Evolutionary conservation across 2,888 invertebrate species (phyloP), one percentile per base, ranked within the genome.

Genomic region (Mechanitis mazaeus): DNA sequence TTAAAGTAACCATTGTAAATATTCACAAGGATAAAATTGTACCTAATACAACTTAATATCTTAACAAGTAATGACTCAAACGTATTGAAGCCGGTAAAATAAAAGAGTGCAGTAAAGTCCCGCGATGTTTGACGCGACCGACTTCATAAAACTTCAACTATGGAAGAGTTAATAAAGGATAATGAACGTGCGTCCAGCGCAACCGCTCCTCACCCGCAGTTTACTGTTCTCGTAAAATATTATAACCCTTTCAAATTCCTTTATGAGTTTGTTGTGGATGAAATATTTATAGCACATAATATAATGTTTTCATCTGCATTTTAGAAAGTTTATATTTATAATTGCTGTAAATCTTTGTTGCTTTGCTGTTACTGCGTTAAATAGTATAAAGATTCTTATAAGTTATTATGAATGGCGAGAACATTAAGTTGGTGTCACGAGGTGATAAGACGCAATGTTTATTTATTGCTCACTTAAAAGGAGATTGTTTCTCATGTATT

Each of bases 401-500:
- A 58, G 58, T 54, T 63, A 63, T 63, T 56, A 46, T 61, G 54
- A 62, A 56, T 45, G 50, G 56, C 28, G 55, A 55, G 47, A 53
- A 53, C 58, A 64, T 56, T 53, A 60, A 9, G 45, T 47, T 47
- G 53, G 33, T 53, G 60, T 45, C 60, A 11, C 9, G 42, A 31
- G 38, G 54, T 38, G 64, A 64, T 60, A 60, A 54, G 47, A 45
- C 58, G 46, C 54, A 58, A 57, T 58, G 33, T 38, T 58, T 45
- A 56, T 60, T 64, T 58, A 61, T 61, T 56, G 58, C 45, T 47
- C 64, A 61, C 54, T 61, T 56, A 64, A 56, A 53, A 47, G 54
- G 53, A 33, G 53, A 61, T 59, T 54, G 56, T 54, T 56, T 61
- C 33, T 64, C 47, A 45, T 64, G 64, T 54, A 54, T 45, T 58